Base-by-base conservation (phyloP, 2,888 invertebrate species). In the Cheilosia urbana region DNA sequence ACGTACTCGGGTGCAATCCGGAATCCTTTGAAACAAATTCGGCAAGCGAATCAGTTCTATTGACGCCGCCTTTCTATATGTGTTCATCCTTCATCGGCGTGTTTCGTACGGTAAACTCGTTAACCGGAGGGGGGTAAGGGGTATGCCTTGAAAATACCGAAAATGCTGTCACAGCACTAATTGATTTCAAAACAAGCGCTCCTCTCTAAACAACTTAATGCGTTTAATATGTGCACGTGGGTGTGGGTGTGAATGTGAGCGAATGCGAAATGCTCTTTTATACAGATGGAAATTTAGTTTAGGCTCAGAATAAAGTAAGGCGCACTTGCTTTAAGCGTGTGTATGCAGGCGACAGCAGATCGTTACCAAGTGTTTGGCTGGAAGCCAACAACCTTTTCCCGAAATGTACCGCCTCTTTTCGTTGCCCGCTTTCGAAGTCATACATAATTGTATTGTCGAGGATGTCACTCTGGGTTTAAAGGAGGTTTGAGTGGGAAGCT, bases 101-200 rank as follows among this genome's bases (percentile, higher is more conserved):
- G 11, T 34, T 34, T 11, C 11, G 34, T 34, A 34, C 34, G 34
- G 9, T 34, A 34, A 34, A 34, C 34, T 34, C 11, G 34, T 11
- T 24, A 15, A n/a, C 37, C 4, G 0, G 1, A 40, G 40, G 15
- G n/a, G 21, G 24, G 53, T 5, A n/a, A n/a, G n/a, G 11, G n/a
- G 15, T 17, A 47, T 11, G 17, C 17, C 40, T 37, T 34, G 15
- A 51, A 47, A 65, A 63, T 45, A 49, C 27, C 53, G n/a, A 66
- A 73, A 83, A 60, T 66, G 80, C 62, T 80, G 60, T 80, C 71
- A 66, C 71, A 37, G 42, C 60, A 53, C 45, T 80, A 80, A 85
- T 85, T 85, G 84, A 85, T 60, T 85, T 66, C 60, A 57, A 75
- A 84, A 79, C 69, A 84, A 80, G 75, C 42, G 66, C 55, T 72